phyloP scores from a whole-genome alignment of 2,888 invertebrate genomes.

The Aplocera efformata region DNA sequence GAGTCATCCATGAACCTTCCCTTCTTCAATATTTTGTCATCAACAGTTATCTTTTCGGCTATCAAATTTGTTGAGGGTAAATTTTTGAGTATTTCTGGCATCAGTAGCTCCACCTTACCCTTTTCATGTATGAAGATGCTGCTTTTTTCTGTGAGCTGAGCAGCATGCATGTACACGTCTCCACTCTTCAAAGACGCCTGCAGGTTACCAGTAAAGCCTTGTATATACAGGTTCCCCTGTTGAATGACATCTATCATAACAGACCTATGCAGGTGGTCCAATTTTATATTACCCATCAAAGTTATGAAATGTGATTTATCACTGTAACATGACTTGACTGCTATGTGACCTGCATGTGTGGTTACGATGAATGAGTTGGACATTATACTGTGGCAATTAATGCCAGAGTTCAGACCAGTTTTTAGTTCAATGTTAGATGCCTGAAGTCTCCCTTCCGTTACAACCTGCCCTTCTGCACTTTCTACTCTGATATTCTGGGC shows the following conservation, averaged over 20 bases:
- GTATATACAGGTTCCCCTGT: slow-evolving; percentile 67
- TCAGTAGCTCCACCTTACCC: slow-evolving; percentile 68
- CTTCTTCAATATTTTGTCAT: slow-evolving; percentile 65
- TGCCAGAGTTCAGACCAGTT: slow-evolving; percentile 60
- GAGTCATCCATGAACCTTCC: slow-evolving; percentile 74
- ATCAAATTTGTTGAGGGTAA: slow-evolving; percentile 72
- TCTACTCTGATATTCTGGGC: slow-evolving; percentile 66
- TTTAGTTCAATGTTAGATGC: slow-evolving; percentile 65
- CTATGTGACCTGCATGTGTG: slow-evolving; percentile 66
- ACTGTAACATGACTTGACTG: slow-evolving; percentile 70
- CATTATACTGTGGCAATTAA: slow-evolving; percentile 70
- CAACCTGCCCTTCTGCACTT: slow-evolving; percentile 58
- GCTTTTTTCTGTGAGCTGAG: slow-evolving; percentile 65
- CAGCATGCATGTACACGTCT: slow-evolving; percentile 69
- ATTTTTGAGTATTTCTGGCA: slow-evolving; percentile 64
- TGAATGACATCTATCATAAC: slow-evolving; percentile 73
- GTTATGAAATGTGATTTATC: slow-evolving; percentile 73
- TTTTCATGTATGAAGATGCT: slow-evolving; percentile 77
- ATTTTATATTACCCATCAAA: slow-evolving; percentile 64
- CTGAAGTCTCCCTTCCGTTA: slow-evolving; percentile 60
- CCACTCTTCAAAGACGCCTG: slow-evolving; percentile 73
- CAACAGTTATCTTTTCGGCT: slow-evolving; percentile 71
- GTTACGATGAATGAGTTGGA: slow-evolving; percentile 55
- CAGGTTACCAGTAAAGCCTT: slow-evolving; percentile 66
- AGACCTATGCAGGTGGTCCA: slow-evolving; percentile 62